A percentile compares a stretch with the other conserved stretches of the same genome.
phyloP scores from a whole-genome alignment of 2,113 vertebrate species.

The Hippocampus abdominalis region DNA sequence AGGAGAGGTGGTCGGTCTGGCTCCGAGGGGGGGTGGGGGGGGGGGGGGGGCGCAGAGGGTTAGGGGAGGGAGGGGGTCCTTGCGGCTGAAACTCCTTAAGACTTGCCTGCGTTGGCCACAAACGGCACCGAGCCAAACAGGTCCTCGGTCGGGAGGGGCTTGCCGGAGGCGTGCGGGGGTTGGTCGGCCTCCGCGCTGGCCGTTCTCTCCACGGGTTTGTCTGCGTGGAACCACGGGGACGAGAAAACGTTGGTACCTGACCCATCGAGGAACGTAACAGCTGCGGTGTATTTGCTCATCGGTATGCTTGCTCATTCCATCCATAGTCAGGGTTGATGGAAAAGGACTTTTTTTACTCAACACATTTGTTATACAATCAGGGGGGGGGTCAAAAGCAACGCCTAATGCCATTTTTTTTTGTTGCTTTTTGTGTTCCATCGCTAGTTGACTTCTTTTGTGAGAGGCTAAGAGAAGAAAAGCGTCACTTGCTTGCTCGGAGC shows the following conservation, averaged over 20 bases:
- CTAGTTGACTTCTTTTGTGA: neutral
- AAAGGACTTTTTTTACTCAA: no score
- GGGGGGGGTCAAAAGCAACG: no score
- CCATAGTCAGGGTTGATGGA: no score
- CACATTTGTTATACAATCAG: no score
- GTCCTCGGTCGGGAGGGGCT: constrained; percentile 81
- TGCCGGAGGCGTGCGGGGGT: constrained; percentile 52
- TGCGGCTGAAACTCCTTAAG: constrained; percentile 65
- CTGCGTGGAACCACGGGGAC: constrained; percentile 54
- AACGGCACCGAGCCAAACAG: constrained; percentile 93
- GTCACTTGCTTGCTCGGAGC: constrained; percentile 95
- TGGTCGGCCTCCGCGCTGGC: constrained; percentile 72
- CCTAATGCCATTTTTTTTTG: no score
- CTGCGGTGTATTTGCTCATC: no score
- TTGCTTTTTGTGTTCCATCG: no score
- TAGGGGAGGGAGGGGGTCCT: constrained; percentile 34
- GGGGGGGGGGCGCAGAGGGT: constrained; percentile 32
- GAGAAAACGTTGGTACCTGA: neutral
- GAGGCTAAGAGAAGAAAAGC: neutral
- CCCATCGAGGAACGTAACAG: no score
- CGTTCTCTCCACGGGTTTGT: constrained; percentile 80
- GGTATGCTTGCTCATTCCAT: no score
- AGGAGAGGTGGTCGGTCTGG: constrained; percentile 13
- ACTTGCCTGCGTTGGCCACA: constrained; percentile 96
- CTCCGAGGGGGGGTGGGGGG: constrained; percentile 59